phyloP scores from a whole-genome alignment of 2,888 invertebrate genomes.

The Drosophila rellima region DNA sequence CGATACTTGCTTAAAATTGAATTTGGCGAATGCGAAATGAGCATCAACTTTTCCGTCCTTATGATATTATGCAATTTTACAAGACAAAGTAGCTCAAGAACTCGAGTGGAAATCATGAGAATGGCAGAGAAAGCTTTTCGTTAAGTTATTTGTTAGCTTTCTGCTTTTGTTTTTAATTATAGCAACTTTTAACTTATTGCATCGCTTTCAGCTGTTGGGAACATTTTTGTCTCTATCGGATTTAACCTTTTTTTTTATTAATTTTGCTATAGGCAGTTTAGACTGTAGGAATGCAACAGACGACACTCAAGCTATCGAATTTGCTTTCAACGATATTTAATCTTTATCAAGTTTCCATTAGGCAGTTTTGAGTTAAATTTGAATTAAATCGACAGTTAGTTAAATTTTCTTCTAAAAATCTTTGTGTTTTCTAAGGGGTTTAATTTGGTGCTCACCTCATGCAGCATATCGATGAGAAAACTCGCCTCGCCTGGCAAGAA shows the following conservation, averaged over 20 bases:
- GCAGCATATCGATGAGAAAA: constrained; percentile 84
- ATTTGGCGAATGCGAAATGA: constrained; percentile 34
- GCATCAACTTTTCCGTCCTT: constrained; percentile 18
- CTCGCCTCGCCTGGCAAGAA: constrained; percentile 86
- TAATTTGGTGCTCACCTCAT: constrained; percentile 80
- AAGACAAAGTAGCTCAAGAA: constrained; percentile 15
- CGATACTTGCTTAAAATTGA: constrained; percentile 44
- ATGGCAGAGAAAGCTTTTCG: constrained; percentile 14
- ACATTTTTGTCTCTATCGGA: neutral
- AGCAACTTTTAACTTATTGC: constrained; percentile 5
- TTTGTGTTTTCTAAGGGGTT: too few relatives aligned
- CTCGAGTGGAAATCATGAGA: constrained; percentile 30
- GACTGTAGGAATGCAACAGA: neutral
- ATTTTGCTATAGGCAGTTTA: neutral
- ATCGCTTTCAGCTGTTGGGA: neutral
- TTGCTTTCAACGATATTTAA: too few relatives aligned
- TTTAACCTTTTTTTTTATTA: neutral
- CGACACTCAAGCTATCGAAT: too few relatives aligned
- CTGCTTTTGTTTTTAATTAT: neutral
- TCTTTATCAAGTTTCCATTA: too few relatives aligned
- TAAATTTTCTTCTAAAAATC: too few relatives aligned
- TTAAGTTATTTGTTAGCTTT: constrained; percentile 2
- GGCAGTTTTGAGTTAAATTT: too few relatives aligned
- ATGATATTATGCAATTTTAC: constrained; percentile 13
- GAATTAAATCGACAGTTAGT: too few relatives aligned